These are phyloP conservation scores for Conus betulinus DNA, from an alignment of 1,140 invertebrate genomes.

Conservation along the genomic window DNA sequence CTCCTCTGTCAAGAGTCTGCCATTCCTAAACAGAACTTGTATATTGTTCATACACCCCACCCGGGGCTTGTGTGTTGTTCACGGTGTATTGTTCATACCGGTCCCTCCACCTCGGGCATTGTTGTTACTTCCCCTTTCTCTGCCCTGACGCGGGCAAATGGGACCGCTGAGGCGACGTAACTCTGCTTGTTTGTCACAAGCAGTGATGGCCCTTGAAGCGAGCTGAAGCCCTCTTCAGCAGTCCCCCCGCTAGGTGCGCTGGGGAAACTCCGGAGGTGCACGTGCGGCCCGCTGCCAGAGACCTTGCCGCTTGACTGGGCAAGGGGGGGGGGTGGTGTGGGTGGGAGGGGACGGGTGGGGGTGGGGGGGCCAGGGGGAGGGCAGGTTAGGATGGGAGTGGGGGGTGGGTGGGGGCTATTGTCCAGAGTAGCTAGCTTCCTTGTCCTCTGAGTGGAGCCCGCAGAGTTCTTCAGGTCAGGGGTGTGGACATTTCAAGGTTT, in stretches of 20 bases:
- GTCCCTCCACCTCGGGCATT: no score
- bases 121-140: background rate
- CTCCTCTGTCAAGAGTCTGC: no score
- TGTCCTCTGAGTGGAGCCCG: no score
- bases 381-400: no score
- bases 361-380: no score
- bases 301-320: background rate
- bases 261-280: background rate
- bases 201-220: constrained; percentile 2
- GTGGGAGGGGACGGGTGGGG: no score
- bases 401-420: no score
- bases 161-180: background rate
- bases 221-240: background rate
- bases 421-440: no score
- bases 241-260: background rate
- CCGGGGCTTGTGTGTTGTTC: no score
- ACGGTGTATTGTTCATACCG: background rate
- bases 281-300: background rate
- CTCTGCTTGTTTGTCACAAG: background rate
- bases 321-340: background rate
- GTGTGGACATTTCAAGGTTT: no score
- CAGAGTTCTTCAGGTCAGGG: no score
- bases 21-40: background rate
- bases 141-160: background rate
- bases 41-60: background rate